Evolutionary conservation across 2,113 vertebrate genomes (phyloP), one percentile per base, ranked within the genome.

Genomic region (Boulengeromyrus knoepffleri): DNA sequence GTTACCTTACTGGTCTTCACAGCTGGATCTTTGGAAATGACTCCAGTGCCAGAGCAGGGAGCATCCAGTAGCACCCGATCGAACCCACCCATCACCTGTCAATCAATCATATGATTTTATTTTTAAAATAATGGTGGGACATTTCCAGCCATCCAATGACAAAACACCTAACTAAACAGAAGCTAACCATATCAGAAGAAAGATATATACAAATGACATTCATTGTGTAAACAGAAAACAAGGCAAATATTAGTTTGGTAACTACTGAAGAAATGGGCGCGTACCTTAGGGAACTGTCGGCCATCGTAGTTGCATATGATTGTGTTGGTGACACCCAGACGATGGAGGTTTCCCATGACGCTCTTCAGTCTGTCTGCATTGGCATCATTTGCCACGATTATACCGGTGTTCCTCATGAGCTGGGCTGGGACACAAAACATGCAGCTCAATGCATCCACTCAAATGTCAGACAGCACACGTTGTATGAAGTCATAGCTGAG

Each of bases 1-100:
- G 39, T 92, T 93, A 99, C 99, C 97, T 99, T 99, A 90, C 97
- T 98, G 5, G 98, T 99, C 95, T 99, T 99, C 89, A 99, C 97
- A 24, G 97, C 96, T 24, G 98, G 98, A 93, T 99, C 99, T 96
- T 99, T 99, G 77, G 98, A 96, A 83, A 99, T 99, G 89, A 99
- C 94, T 0, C 99, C 99, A 1, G 99, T 99, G 89, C 99, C 99
- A 0, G 98, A 98, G 92, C 99, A 99, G 0, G 99, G 99, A 47
- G 99, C 99, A 12, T 99, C 99, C 31, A 99, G 95, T 92, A 99
- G 93, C 15, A 98, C 98, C 87, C 99, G 93, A 89, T 99, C 98
- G 7, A 99, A 99, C 24, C 99, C 98, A 62, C 98, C 97, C 92
- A 98, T 96, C 12, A 99, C 97, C 99, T 99, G 88, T 1, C 2